phyloP scores from a whole-genome alignment of 2,888 invertebrate genomes.

The Dioctria linearis region DNA sequence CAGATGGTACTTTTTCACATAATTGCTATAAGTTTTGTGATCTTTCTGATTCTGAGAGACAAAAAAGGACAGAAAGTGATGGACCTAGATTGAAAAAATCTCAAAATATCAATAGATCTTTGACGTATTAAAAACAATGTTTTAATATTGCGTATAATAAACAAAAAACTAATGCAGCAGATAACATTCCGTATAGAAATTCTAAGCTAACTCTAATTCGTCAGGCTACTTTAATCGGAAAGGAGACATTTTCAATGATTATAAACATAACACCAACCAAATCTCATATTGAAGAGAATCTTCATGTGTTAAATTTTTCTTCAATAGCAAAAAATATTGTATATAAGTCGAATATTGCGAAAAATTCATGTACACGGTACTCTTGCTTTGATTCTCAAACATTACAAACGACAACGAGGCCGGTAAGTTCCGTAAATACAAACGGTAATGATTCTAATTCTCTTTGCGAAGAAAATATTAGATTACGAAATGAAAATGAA shows the following conservation, averaged over 20 bases:
- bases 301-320: slow-evolving; percentile 87
- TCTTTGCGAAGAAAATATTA: not conserved
- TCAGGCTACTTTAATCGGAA: slow-evolving; percentile 82
- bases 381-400: not conserved
- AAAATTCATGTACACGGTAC: slow-evolving; percentile 15
- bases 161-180: slow-evolving; percentile 62
- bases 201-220: slow-evolving; percentile 91
- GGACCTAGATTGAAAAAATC: slow-evolving; percentile 87
- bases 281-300: slow-evolving; percentile 84
- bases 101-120: slow-evolving; percentile 89
- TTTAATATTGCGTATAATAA: slow-evolving; percentile 75
- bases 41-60: slow-evolving; percentile 90
- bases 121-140: slow-evolving; percentile 88
- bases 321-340: slow-evolving; percentile 80
- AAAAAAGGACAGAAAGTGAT: slow-evolving; percentile 80
- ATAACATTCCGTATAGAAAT: slow-evolving; percentile 75
- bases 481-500: too few relatives aligned
- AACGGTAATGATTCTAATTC: slow-evolving; percentile 60
- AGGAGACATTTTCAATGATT: slow-evolving; percentile 77
- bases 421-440: slow-evolving; percentile 20
- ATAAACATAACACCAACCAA: slow-evolving; percentile 87
- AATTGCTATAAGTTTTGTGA: slow-evolving; percentile 88
- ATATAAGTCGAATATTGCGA: slow-evolving; percentile 63
- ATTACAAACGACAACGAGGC: not conserved
- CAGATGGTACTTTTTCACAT: slow-evolving; percentile 66